Evolutionary conservation across 2,888 invertebrate species (phyloP), one percentile per base, ranked within the genome.

Genomic region (Rhabditophanes sp.): DNA sequence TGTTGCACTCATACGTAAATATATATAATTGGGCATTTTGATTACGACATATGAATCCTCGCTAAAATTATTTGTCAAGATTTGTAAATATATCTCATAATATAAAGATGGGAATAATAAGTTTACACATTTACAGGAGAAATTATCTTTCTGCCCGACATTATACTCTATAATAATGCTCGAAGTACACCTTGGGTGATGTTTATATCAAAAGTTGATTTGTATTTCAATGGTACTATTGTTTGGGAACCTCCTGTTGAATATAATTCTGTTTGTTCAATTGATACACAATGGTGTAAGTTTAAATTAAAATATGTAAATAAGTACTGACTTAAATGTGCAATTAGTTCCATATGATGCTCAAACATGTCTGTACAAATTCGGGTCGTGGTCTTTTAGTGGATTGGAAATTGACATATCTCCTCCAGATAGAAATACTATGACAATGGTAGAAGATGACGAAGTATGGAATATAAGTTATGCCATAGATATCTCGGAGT

Each of bases 311-410:
- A 35, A 35, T n/a, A 9, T 37, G 23, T n/a, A 7, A 7, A 35
- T 14, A 14, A 14, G 27, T 15, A 38, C 33, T 11, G 9, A 9
- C 9, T 16, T 30, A 31, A 11, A 8, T 19, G 9, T 12, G 9
- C 11, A 17, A 16, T 24, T 12, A 33, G n/a, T 60, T 35, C 56
- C 56, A 2, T 56, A 52, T 30, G 56, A 56, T 18, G 41, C 46
- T 11, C 57, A 57, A 26, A 36, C 39, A 18, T 57, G 57, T 32
- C 48, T 53, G 14, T 36, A 56, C 17, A 57, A 57, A 26, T 56
- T 53, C 33, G 58, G 61, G 8, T 54, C 56, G 6, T 63, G 63
- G 63, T 62, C 63, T 1, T 64, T 55, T 35, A 45, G 46, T 5
- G 61, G 63, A 3, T 46, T 48, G n/a, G 55, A 64, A 27, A 35